Base-by-base conservation (phyloP, 1,140 invertebrate species). In the Drosophila pseudoananassae region DNA sequence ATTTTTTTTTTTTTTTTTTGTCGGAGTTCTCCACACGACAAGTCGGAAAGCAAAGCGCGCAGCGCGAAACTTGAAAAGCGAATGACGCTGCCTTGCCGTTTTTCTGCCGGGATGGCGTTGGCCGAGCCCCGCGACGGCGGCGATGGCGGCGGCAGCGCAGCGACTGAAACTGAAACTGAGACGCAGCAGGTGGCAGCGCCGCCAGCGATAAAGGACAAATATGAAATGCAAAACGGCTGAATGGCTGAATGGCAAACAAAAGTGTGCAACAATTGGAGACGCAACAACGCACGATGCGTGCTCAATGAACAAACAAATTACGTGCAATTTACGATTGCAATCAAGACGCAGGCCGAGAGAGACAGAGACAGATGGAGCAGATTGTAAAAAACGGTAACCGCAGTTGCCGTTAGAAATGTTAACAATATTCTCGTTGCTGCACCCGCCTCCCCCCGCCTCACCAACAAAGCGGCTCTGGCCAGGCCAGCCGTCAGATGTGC, bases 261-360 rank as follows among this genome's bases (percentile, higher is more conserved):
- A 74, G 69, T 50, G 61, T 45, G 40, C 36, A 68, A 69, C 65
- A 69, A 69, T 68, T 38, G 65, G 31, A 55, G n/a, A n/a, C n/a
- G 64, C 47, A 54, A 51, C 23, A 51, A 69, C 65, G 65, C 65
- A 69, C 56, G 56, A 70, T 70, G 66, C 66, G 64, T 70, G 66
- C 64, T 70, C 66, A 70, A 70, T 70, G 66, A 70, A 70, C 63
- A 70, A 69, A 70, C 63, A 69, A 70, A 69, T 70, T 70, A 70
- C 51, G 50, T 69, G 40, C 64, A 70, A 70, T 70, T 70, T 69
- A 65, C 43, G 55, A 27, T 54, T 61, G 58, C 52, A 63, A 53
- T 56, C 72, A 60, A 68, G 63, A 74, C 53, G 51, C 46, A 68
- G 15, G 53, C 33, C n/a, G 40, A 36, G 20, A 58, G 38, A 46